Conservation (phyloP, 2,113 vertebrate genomes). For the Hystrix cristata region DNA sequence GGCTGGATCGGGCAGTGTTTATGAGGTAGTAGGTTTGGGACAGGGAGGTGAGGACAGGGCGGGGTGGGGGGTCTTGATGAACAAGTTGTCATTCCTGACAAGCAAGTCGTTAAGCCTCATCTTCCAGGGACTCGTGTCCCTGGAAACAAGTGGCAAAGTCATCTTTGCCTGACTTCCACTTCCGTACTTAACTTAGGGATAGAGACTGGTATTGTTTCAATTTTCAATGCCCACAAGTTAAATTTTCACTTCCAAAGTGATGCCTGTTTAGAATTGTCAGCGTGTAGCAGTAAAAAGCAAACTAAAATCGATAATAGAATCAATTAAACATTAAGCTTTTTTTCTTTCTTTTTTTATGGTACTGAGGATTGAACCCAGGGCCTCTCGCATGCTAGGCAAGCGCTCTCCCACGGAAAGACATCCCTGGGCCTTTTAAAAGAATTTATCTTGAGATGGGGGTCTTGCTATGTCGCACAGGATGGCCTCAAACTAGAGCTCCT, state of each 20-base stretch:
- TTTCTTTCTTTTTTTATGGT: background rate
- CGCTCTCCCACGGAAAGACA: background rate
- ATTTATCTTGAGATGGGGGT: background rate
- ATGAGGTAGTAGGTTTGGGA: background rate
- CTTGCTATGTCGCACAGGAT: background rate
- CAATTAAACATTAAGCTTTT: background rate
- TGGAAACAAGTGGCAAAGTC: background rate
- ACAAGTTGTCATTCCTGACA: background rate
- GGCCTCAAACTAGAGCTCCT: background rate
- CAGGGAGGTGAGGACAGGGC: background rate
- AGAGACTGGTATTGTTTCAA: background rate
- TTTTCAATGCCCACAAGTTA: background rate
- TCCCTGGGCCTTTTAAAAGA: background rate
- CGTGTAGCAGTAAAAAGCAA: background rate
- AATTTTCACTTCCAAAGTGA: background rate
- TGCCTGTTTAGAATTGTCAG: background rate
- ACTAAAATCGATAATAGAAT: background rate
- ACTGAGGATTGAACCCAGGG: background rate
- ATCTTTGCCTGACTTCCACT: background rate
- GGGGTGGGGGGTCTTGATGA: background rate
- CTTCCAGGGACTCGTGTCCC: background rate
- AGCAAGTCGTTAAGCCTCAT: background rate
- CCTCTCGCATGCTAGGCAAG: background rate
- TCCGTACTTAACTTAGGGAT: background rate
- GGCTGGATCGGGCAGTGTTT: background rate